Percentiles rank a stretch among this genome's conserved stretches.
These are phyloP conservation scores for Mastigias papua DNA, from an alignment of 30 jellyfish, hydroid and myxozoan species.

Conservation along the genomic window DNA sequence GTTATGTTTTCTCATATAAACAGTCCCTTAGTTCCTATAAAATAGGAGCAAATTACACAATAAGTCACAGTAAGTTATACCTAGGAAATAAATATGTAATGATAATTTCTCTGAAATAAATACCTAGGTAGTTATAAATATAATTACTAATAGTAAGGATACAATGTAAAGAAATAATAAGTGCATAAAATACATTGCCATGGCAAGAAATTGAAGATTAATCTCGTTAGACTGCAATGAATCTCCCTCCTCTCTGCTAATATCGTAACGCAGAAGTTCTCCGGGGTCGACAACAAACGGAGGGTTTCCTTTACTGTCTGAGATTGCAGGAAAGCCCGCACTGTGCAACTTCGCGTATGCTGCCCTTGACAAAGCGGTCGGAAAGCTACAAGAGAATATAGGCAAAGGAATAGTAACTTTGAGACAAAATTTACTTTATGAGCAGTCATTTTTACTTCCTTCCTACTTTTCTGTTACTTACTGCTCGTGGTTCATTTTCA, in stretches of 20 bases:
- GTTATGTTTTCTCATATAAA: too few relatives aligned
- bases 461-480: too few relatives aligned
- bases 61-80: too few relatives aligned
- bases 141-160: background rate
- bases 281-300: constrained; percentile 91
- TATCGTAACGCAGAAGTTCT: constrained; percentile 70
- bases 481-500: too few relatives aligned
- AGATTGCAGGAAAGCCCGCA: constrained; percentile 85
- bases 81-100: too few relatives aligned
- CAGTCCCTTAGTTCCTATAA: too few relatives aligned
- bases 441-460: too few relatives aligned
- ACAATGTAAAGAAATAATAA: background rate
- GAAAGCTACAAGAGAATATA: constrained; percentile 14
- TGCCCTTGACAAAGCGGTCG: constrained; percentile 82
- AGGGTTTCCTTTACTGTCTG: constrained; percentile 91
- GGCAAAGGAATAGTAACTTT: too few relatives aligned
- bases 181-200: constrained; percentile 51
- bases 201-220: constrained; percentile 86
- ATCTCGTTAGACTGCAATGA: constrained; percentile 85
- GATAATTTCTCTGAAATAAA: too few relatives aligned
- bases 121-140: too few relatives aligned
- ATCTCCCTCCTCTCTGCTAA: constrained; percentile 86
- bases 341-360: constrained; percentile 87
- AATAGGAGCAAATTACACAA: too few relatives aligned
- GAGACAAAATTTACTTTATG: too few relatives aligned